Evolutionary conservation across 2,888 invertebrate genomes (phyloP), one percentile per base, ranked within the genome.

Genomic region (Chrysopilus asiliformis): DNA sequence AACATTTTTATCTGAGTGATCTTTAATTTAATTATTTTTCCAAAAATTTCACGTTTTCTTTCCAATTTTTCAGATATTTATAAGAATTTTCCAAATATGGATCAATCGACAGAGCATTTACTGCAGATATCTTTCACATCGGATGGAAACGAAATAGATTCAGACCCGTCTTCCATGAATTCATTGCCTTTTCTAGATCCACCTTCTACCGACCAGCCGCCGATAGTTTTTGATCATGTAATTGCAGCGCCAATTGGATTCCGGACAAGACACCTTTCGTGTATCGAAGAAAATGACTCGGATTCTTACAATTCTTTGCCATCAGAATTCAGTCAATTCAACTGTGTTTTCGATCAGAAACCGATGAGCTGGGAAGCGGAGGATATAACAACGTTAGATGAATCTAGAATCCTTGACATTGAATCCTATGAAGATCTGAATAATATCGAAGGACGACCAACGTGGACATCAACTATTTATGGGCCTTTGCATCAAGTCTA

Each of bases 221-320:
- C n/a, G n/a, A n/a, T n/a, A n/a, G n/a, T 27, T 4, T 22, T 29
- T 6, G 24, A 29, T 22, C 12, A 12, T 37, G 8, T 37, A 34
- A 20, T 32, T 15, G n/a, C 36, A 15, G 31, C 22, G 4, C 22
- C 39, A 32, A 27, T 16, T 43, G 61, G 60, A 2, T 60, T 58
- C 47, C 59, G 61, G 19, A 60, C 60, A 10, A 50, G 61, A 3
- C 61, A 61, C 47, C 45, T 61, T 34, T 61, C 61, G 37, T 61
- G 61, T 43, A 61, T 61, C 33, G 59, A 61, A 39, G 61, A 61
- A 45, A 60, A 61, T 32, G 62, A 60, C 39, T 57, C 60, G 7
- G 61, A 61, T 34, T 61, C 61, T 3, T 43, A 58, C 38, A 56
- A 57, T 41, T 58, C 61, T 3, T 52, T 54, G 4, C 52, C 59